Evolutionary conservation across 2,888 invertebrate genomes (phyloP).

Genomic region (Conomelus anceps): DNA sequence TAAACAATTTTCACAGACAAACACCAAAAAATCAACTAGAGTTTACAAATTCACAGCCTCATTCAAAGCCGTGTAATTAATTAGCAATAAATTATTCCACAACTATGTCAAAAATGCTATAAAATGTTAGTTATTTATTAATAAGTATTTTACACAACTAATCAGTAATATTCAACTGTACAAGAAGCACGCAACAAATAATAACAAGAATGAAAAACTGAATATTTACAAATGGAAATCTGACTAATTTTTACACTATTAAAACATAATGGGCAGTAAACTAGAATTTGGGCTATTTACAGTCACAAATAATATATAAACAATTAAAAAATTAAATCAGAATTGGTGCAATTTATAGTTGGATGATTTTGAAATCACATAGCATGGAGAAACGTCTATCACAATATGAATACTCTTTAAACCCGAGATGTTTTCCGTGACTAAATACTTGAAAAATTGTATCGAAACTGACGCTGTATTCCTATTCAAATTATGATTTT

Average conservation of each 20-base stretch:
- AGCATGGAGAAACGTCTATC: no score
- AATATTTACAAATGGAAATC: neutral
- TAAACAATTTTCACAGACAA: neutral
- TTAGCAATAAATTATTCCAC: neutral
- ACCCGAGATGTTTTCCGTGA: no score
- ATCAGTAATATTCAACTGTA: neutral
- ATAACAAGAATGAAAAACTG: neutral
- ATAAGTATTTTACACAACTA: neutral
- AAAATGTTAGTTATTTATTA: neutral
- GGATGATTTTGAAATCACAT: no score
- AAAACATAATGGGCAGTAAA: neutral
- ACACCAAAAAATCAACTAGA: neutral
- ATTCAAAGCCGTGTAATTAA: neutral
- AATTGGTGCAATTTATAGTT: no score
- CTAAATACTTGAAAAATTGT: no score
- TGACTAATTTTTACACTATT: neutral
- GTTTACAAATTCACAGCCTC: neutral
- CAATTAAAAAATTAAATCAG: neutral
- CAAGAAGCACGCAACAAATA: neutral
- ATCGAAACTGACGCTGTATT: no score
- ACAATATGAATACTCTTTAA: no score
- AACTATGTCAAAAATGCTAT: neutral
- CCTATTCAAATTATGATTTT: no score
- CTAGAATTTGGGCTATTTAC: neutral
- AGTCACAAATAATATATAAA: neutral